Base-by-base conservation (phyloP, 2,113 vertebrate species). In the Electrona antarctica region DNA sequence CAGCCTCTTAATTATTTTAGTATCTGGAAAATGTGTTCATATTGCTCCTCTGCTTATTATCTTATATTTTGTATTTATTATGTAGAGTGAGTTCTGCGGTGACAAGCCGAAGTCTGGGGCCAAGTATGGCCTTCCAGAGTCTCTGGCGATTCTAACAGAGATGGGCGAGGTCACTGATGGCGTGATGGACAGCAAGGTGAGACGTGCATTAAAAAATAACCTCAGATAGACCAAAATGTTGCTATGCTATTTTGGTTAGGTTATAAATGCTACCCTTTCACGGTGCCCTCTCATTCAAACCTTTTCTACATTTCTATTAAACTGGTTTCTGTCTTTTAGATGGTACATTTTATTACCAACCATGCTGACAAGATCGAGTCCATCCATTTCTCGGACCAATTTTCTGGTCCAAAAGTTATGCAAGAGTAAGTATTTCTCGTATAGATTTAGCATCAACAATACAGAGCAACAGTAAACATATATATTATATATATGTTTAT, bases 381-480 rank as follows among this genome's bases (percentile, higher is more conserved):
- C 67, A 92, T 99, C 92, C 98, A 99, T 93, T 98, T 99, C 89
- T 99, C 98, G 91, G 98, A 99, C 95, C 98, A 99, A 94, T 99
- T 99, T 92, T 99, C 98, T 92, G 98, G 98, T 96, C 96, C 97
- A 95, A 99, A 99, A 95, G 92, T 98, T 96, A 97, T 99, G 96
- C 98, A 99, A 97, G 98, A 99, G 98, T 99, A 94, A 21, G 96
- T 94, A 86, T 56, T 67, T 41, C 13, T 21, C 13, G 7, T 48
- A 13, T 58, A n/a, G 46, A 41, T 41, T 21, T 21, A 21, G 21
- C 21, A 21, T 21, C 21, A 21, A 21, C 21, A 21, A 21, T 21
- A 21, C 21, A 21, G 21, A 21, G 21, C 21, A 21, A 1, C 21
- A 2, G 21, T 21, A 21, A 21, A 21, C 21, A 21, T 21, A 21